Evolutionary conservation across 1,140 invertebrate species (phyloP).

Genomic region (Eupristina koningsbergeri): DNA sequence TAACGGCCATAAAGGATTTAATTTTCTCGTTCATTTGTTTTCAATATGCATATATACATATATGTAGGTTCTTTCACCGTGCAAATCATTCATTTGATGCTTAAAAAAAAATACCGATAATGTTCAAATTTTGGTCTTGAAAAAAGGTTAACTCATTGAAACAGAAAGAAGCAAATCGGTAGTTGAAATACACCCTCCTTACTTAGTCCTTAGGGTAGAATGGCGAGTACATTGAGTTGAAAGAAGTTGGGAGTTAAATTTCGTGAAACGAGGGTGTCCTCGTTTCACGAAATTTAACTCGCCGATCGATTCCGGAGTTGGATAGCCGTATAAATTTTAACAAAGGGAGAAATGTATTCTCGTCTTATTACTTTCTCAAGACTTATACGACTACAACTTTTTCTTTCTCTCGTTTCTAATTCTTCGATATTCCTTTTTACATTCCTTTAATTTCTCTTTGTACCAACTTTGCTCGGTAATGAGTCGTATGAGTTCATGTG

Average conservation of each 20-base stretch:
- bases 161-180: not conserved
- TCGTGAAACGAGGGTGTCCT: not conserved
- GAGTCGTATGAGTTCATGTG: not conserved
- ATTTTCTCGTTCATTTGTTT: too few relatives aligned
- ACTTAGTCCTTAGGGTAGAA: not conserved
- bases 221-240: not conserved
- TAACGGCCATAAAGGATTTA: too few relatives aligned
- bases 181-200: not conserved
- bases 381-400: not conserved
- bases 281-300: too few relatives aligned
- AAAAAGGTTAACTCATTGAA: not conserved
- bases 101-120: not conserved
- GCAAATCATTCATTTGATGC: not conserved
- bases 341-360: constrained; percentile 26
- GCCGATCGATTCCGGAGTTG: constrained; percentile 34
- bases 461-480: not conserved
- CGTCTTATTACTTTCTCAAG: constrained; percentile 33
- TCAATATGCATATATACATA: too few relatives aligned
- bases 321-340: constrained; percentile 16
- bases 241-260: constrained; percentile 3
- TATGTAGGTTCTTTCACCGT: not conserved
- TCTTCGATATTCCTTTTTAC: too few relatives aligned
- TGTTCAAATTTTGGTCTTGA: not conserved
- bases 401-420: too few relatives aligned
- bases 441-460: not conserved